A percentile compares a stretch with the other conserved stretches of the same genome.
These are phyloP conservation scores for Merluccius polli DNA, from an alignment of 2,797 vertebrate genomes.

Conservation along the genomic window DNA sequence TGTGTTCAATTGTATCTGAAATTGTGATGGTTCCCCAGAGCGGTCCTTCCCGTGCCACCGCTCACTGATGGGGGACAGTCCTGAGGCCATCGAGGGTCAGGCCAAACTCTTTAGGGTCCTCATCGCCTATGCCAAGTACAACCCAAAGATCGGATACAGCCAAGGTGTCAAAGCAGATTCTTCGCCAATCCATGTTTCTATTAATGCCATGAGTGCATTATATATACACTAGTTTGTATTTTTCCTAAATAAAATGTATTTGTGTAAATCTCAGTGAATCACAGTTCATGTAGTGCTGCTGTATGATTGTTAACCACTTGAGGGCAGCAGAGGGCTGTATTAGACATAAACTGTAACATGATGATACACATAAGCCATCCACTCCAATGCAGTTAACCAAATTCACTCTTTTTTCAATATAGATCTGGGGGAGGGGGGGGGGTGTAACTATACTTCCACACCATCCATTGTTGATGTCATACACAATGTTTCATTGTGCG, in stretches of 20 bases:
- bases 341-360: background rate
- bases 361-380: background rate
- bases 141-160: constrained; percentile 68
- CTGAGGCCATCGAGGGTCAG: constrained; percentile 75
- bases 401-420: background rate
- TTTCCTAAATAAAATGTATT: background rate
- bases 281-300: constrained; percentile 13
- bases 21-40: constrained; percentile 40
- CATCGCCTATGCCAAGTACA: constrained; percentile 68
- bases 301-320: constrained; percentile 41
- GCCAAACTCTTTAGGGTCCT: constrained; percentile 76
- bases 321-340: constrained; percentile 35
- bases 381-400: background rate
- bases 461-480: background rate
- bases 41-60: constrained; percentile 74
- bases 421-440: background rate
- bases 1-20: background rate
- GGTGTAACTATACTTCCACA: background rate
- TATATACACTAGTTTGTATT: background rate
- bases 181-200: background rate
- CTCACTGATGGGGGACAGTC: constrained; percentile 72
- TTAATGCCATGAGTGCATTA: background rate
- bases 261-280: background rate
- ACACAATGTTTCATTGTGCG: background rate
- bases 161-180: constrained; percentile 60